Evolutionary conservation across 1,140 invertebrate genomes (phyloP).

Genomic region (Drosophila repleta): DNA sequence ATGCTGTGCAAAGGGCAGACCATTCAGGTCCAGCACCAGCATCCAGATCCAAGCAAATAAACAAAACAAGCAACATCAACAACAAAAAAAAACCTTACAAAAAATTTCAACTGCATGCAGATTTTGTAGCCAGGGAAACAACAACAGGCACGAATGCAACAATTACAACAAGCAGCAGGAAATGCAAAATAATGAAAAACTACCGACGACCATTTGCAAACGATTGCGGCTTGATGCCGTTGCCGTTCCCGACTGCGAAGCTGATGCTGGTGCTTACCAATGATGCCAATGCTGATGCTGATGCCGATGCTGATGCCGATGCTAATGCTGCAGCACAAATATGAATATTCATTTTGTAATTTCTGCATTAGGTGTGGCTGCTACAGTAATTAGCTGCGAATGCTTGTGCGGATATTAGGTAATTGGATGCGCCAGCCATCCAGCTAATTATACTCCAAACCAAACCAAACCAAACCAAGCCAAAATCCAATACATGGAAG

Average conservation of each 20-base stretch:
- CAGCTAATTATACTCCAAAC: slow-evolving; percentile 66
- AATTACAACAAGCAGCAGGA: slow-evolving; percentile 17
- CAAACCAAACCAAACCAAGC: too few species aligned
- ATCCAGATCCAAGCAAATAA: slow-evolving; percentile 40
- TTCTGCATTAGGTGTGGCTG: slow-evolving; percentile 68
- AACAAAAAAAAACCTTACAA: slow-evolving; percentile 25
- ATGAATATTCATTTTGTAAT: slow-evolving; percentile 79
- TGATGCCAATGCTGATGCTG: slow-evolving; percentile 12
- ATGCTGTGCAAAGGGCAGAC: slow-evolving; percentile 56
- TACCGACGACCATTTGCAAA: slow-evolving; percentile 56
- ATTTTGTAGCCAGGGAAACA: slow-evolving; percentile 26
- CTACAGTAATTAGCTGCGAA: slow-evolving; percentile 75
- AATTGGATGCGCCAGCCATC: slow-evolving; percentile 68
- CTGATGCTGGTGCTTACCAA: slow-evolving; percentile 31
- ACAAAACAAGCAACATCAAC: too few species aligned
- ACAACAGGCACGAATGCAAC: slow-evolving; percentile 1
- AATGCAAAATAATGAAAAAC: slow-evolving; percentile 71
- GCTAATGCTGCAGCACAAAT: slow-evolving; percentile 40
- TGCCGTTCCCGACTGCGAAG: not conserved
- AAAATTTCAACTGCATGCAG: slow-evolving; percentile 20
- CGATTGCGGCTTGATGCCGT: slow-evolving; percentile 25
- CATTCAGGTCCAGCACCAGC: slow-evolving; percentile 32
- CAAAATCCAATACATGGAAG: not conserved
- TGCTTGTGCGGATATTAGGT: slow-evolving; percentile 44
- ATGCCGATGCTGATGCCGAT: slow-evolving; percentile 14